Evolutionary conservation across 2,888 invertebrate species (phyloP), one percentile per base, ranked within the genome.

Genomic region (Leptinotarsa rubiginosa): DNA sequence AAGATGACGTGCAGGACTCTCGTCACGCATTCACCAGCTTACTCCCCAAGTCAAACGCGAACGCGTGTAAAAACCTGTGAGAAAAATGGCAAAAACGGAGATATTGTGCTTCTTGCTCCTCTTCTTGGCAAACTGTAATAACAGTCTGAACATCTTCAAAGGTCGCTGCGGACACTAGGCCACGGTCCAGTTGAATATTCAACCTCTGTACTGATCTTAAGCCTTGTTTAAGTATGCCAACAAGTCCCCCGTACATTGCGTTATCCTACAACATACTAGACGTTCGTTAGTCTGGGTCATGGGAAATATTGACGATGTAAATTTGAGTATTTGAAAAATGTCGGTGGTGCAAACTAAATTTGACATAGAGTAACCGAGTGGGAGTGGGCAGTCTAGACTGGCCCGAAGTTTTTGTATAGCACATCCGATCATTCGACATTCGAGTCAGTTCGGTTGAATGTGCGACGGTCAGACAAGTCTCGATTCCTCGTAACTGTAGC

Each of bases 321-420:
- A 62, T 62, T 62, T 1, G 41, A 41, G 52, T 52, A 68, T 25
- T 52, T 54, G 25, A 54, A 52, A 69, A 69, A 69, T 56, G 18
- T 47, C 22, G 56, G 69, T 69, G 18, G 69, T 56, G 56, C 52
- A 22, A 69, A 56, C 56, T 52, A 52, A 47, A 56, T 69, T 69
- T 52, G 69, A 69, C 69, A 47, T 56, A 47, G 22, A 47, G 47
- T 41, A 22, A 18, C 18, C 65, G 73, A 69, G 73, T 73, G 73
- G 73, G 73, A 69, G 73, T 64, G 69, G 54, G 68, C 65, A 65
- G 73, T 73, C 73, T 73, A 73, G 73, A 73, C 69, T 69, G 69
- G 22, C 47, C 56, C 69, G 56, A 69, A 56, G 69, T 69, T 69
- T 69, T 69, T 31, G 56, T 47, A 52, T 68, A 47, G 67, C 67